Evolutionary conservation across 2,797 vertebrate species (phyloP).

Genomic region (Spheniscus humboldti): DNA sequence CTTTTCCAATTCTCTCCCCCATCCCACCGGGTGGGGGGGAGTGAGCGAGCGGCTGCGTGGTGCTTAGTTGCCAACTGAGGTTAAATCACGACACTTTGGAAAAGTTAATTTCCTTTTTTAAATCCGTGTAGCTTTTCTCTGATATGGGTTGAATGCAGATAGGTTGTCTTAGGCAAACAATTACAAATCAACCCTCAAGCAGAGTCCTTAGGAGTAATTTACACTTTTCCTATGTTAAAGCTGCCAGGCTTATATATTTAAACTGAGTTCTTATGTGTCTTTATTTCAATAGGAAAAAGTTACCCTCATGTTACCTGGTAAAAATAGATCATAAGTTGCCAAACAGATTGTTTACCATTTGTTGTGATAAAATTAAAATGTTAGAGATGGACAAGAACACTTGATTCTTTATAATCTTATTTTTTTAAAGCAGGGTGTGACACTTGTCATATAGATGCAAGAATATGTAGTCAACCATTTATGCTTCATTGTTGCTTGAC

Average conservation of each 20-base stretch:
- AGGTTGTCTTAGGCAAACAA: background rate
- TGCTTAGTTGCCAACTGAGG: too few species aligned
- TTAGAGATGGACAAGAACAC: slow-evolving; percentile 53
- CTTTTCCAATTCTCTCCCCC: too few species aligned
- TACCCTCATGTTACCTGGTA: slow-evolving; percentile 19
- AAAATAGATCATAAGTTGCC: slow-evolving; percentile 44
- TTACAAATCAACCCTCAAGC: background rate
- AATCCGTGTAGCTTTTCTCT: background rate
- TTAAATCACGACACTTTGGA: too few species aligned
- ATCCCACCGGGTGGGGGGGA: too few species aligned
- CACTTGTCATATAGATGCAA: background rate
- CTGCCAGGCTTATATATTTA: background rate
- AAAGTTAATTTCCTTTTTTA: background rate
- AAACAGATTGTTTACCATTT: slow-evolving; percentile 68
- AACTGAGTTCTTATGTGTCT: background rate
- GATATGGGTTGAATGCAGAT: background rate
- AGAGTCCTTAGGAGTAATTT: background rate
- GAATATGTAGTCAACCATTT: background rate
- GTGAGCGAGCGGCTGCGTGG: too few species aligned
- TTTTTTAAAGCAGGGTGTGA: background rate
- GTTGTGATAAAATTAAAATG: slow-evolving; percentile 50
- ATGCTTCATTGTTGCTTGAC: background rate
- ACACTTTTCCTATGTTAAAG: background rate
- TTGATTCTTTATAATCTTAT: background rate
- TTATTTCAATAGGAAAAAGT: background rate